phyloP scores from a whole-genome alignment of 2,888 invertebrate genomes.

The Epistrophella euchroma region DNA sequence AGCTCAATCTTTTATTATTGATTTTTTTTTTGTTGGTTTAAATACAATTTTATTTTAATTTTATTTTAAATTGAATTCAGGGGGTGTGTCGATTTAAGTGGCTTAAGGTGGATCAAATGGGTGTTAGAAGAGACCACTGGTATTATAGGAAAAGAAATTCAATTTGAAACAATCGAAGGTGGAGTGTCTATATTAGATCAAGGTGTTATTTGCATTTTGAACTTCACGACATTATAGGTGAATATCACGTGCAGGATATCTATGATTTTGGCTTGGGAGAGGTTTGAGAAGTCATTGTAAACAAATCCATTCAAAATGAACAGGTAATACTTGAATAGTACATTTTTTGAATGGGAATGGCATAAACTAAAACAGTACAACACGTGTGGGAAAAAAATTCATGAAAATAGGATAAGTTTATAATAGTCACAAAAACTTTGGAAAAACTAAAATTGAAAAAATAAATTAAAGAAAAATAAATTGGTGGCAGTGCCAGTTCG shows the following conservation, averaged over 20 bases:
- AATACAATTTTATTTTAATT: conserved; percentile 15
- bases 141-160: conserved; percentile 36
- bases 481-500: no score
- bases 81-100: conserved; percentile 53
- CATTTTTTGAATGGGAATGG: not conserved
- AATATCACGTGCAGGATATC: conserved; percentile 24
- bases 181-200: conserved; percentile 16
- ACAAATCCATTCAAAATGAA: not conserved
- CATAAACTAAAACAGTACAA: not conserved
- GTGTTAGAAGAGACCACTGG: conserved; percentile 46
- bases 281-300: not conserved
- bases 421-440: no score
- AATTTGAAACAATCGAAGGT: conserved; percentile 49
- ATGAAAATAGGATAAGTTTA: no score
- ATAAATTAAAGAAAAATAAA: no score
- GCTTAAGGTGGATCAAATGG: conserved; percentile 44
- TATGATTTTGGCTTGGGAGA: conserved; percentile 2
- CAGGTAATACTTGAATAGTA: not conserved
- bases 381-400: not conserved
- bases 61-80: conserved; percentile 19
- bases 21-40: conserved; percentile 1
- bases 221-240: conserved; percentile 57
- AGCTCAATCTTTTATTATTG: conserved; percentile 49
- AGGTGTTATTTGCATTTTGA: conserved; percentile 61
- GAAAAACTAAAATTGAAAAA: no score